phyloP scores from a whole-genome alignment of 1,140 invertebrate species.

The Eriocheir sinensis region DNA sequence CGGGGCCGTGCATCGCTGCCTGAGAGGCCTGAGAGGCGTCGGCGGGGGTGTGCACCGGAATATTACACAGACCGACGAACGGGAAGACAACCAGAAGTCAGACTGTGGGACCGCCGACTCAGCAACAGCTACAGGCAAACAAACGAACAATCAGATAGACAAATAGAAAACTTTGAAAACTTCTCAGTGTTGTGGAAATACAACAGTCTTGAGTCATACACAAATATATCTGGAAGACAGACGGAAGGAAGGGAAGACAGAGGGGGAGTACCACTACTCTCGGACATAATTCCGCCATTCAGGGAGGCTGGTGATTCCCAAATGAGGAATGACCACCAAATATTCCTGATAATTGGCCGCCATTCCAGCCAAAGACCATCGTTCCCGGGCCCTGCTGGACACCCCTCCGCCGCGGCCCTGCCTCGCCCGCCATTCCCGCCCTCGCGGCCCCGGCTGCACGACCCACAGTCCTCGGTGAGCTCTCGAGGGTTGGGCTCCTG shows the following conservation, averaged over 20 bases:
- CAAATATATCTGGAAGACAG: not conserved
- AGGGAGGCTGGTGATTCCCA: conserved; percentile 65
- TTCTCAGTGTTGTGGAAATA: no score
- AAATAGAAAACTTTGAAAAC: no score
- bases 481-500: not conserved
- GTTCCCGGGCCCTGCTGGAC: conserved; percentile 61
- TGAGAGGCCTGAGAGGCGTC: not conserved
- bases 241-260: not conserved
- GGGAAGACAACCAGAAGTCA: not conserved
- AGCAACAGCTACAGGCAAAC: not conserved
- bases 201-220: no score
- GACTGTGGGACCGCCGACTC: not conserved
- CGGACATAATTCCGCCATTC: conserved; percentile 65
- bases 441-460: not conserved
- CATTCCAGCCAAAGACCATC: conserved; percentile 71
- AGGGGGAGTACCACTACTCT: not conserved
- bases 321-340: conserved; percentile 74
- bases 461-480: not conserved
- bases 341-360: conserved; percentile 74
- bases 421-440: conserved; percentile 19
- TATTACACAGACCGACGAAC: not conserved
- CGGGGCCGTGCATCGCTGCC: not conserved
- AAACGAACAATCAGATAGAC: no score
- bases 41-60: not conserved
- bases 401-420: conserved; percentile 53